These are phyloP conservation scores for Philotrypesis tridentata DNA, from an alignment of 1,140 invertebrate species.

Conservation along the genomic window DNA sequence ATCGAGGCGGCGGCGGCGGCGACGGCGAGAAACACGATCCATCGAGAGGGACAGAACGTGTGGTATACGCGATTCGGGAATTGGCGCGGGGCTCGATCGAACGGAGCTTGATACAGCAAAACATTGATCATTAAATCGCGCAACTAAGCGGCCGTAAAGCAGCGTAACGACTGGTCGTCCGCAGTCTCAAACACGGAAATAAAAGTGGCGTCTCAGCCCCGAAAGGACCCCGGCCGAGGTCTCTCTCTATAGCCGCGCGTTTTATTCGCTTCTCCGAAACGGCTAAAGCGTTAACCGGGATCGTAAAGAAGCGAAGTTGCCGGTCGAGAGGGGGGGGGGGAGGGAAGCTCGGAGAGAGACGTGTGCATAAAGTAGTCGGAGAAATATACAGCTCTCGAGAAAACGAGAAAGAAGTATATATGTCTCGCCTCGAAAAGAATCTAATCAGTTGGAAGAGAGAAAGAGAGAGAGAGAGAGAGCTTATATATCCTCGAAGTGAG, in stretches of 20 bases:
- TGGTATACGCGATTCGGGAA: no score
- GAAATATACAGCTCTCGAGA: neutral
- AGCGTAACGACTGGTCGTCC: neutral
- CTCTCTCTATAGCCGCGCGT: conserved; percentile 41
- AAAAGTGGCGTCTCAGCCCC: neutral
- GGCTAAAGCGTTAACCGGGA: conserved; percentile 48
- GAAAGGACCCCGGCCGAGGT: neutral
- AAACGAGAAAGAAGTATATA: conserved; percentile 36
- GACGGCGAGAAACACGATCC: no score
- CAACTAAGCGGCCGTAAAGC: neutral
- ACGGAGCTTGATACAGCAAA: neutral
- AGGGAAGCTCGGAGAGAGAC: neutral
- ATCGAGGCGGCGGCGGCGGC: no score
- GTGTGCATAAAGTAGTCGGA: conserved; percentile 3
- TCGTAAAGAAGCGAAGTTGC: conserved; percentile 58
- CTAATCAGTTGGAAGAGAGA: neutral
- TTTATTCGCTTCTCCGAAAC: conserved; percentile 45
- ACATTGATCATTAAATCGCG: neutral
- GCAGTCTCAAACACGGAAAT: neutral
- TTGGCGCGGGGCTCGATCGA: no score
- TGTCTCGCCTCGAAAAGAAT: conserved; percentile 27
- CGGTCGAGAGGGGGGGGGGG: neutral
- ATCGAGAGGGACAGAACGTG: no score
- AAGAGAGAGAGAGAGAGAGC: no score
- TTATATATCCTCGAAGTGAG: no score